phyloP scores from a whole-genome alignment of 2,797 vertebrate genomes.

The Pyrrhura leucotis region DNA sequence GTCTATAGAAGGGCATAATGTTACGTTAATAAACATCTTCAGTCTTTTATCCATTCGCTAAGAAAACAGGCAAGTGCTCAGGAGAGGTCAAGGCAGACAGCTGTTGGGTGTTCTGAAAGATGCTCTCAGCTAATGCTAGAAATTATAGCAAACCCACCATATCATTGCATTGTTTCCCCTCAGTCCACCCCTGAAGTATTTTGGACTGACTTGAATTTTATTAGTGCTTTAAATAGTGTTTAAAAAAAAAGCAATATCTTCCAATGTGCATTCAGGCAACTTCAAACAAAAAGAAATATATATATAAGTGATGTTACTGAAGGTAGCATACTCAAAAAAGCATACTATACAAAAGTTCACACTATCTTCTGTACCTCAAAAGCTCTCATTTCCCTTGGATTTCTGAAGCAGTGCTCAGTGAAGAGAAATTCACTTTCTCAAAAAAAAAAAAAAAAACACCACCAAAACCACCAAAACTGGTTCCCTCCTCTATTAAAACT shows the following conservation, averaged over 20 bases:
- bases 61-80: background rate
- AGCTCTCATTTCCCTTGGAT: background rate
- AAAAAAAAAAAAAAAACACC: background rate
- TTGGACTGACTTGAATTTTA: background rate
- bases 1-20: background rate
- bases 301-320: background rate
- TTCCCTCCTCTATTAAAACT: background rate
- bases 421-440: background rate
- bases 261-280: background rate
- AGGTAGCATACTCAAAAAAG: background rate
- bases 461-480: rapidly evolving
- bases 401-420: background rate
- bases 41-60: rapidly evolving
- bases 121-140: background rate
- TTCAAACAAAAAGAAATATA: background rate
- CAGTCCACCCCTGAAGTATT: too few species aligned
- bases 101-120: rapidly evolving
- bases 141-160: rapidly evolving
- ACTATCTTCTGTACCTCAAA: background rate
- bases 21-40: background rate
- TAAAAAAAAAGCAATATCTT: rapidly evolving
- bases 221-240: background rate
- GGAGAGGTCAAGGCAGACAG: background rate
- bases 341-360: background rate
- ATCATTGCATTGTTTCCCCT: background rate